Evolutionary conservation across 2,113 vertebrate species (phyloP).

Genomic region (Phoenicopterus ruber): DNA sequence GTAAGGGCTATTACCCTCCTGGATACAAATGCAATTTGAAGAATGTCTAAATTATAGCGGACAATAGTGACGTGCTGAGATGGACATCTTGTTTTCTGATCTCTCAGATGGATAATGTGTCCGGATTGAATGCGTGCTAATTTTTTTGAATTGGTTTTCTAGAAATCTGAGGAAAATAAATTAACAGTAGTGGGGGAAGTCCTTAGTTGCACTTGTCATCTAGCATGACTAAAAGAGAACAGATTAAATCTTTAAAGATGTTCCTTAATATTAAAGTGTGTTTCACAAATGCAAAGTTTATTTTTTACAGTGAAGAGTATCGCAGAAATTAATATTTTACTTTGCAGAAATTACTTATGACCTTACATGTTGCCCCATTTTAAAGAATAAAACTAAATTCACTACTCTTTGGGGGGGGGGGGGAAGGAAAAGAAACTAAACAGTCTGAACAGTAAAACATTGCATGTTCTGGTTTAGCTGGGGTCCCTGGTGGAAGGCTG

Average conservation of each 20-base stretch:
- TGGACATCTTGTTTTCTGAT: slow-evolving; percentile 16
- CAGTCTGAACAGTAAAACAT: not conserved
- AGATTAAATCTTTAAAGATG: not conserved
- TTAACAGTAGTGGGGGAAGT: not conserved
- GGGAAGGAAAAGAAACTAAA: not conserved
- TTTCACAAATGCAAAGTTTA: not conserved
- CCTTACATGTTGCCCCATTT: not conserved
- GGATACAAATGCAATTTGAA: slow-evolving; percentile 66
- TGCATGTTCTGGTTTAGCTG: not conserved
- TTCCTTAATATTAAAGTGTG: not conserved
- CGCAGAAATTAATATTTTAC: not conserved
- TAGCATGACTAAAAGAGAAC: not conserved
- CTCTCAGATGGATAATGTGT: slow-evolving; percentile 38
- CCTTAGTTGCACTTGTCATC: not conserved
- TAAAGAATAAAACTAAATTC: slow-evolving; percentile 19
- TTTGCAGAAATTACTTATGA: not conserved
- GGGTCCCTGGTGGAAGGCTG: not conserved
- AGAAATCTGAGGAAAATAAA: not conserved
- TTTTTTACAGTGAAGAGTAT: not conserved
- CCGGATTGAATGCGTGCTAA: not conserved
- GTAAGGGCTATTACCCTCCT: slow-evolving; percentile 58
- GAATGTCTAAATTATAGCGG: slow-evolving; percentile 63
- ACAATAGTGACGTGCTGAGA: slow-evolving; percentile 45
- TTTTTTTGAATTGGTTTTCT: slow-evolving; percentile 37
- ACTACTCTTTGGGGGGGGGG: not conserved